Percentiles rank a stretch among this genome's conserved stretches.
Evolutionary conservation across 2,888 invertebrate genomes (phyloP).

Genomic region (Nephrotoma flavescens): DNA sequence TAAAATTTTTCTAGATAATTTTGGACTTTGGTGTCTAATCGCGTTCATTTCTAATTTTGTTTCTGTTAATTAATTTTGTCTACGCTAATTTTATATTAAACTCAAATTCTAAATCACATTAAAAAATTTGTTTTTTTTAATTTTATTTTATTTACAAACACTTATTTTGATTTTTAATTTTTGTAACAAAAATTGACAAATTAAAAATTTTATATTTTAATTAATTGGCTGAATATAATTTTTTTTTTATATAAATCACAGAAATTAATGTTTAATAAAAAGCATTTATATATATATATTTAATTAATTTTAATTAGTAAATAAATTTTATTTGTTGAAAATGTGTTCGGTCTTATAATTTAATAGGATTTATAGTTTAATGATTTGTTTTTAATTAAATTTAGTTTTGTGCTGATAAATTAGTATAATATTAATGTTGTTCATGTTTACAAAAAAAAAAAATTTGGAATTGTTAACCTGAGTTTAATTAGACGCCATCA

Average conservation of each 20-base stretch:
- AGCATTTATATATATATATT: not conserved
- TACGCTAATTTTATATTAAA: not conserved
- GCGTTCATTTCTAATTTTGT: not conserved
- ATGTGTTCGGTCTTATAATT: not conserved
- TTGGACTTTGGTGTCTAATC: not conserved
- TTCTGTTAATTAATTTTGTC: not conserved
- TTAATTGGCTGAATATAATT: not conserved
- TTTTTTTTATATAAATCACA: not conserved
- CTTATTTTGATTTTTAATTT: not conserved
- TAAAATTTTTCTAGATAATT: not conserved
- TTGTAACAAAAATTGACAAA: not conserved
- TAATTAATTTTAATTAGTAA: not conserved
- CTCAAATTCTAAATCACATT: not conserved
- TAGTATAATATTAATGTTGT: not conserved
- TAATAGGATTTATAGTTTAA: not conserved
- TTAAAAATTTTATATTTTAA: not conserved
- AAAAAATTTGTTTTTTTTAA: not conserved
- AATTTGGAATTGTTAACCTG: not conserved
- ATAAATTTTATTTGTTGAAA: not conserved
- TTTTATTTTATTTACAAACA: not conserved
- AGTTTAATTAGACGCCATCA: not conserved
- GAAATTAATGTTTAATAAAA: not conserved
- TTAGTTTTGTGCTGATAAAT: not conserved
- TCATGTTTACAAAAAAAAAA: not conserved
- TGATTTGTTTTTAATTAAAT: not conserved